phyloP scores from a whole-genome alignment of 2,797 vertebrate species.

The Pantherophis alleghaniensis region DNA sequence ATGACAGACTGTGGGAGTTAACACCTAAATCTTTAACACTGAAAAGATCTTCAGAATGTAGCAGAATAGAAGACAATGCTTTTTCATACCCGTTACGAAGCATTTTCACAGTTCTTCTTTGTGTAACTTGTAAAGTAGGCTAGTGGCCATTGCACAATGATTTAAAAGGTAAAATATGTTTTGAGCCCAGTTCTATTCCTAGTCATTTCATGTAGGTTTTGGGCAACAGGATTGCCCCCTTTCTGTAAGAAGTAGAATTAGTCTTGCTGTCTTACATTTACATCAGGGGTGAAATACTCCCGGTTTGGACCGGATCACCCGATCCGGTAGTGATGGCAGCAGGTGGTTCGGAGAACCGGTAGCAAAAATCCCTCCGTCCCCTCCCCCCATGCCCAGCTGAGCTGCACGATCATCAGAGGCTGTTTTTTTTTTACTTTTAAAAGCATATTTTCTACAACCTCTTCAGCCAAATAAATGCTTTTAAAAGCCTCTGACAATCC shows the following conservation, averaged over 20 bases:
- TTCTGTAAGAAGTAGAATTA: neutral
- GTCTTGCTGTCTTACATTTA: neutral
- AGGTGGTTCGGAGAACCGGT: too few species aligned
- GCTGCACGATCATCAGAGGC: too few species aligned
- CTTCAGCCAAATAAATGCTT: too few species aligned
- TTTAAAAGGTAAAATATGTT: conserved; percentile 23
- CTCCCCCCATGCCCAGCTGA: too few species aligned
- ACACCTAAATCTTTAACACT: neutral
- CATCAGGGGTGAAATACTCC: neutral
- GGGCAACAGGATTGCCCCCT: neutral
- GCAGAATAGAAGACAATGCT: neutral
- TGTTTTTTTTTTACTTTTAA: too few species aligned
- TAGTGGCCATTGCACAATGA: conserved; percentile 48
- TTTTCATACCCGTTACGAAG: conserved; percentile 1
- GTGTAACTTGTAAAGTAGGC: conserved; percentile 48
- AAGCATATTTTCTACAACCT: too few species aligned
- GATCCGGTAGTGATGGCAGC: too few species aligned
- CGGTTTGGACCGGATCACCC: too few species aligned
- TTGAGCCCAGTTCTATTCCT: neutral
- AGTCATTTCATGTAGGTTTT: neutral
- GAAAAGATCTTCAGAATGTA: neutral
- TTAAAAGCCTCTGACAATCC: too few species aligned
- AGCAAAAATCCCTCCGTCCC: too few species aligned
- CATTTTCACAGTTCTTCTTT: conserved; percentile 40
- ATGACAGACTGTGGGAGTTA: neutral